Evolutionary conservation across 2,113 vertebrate genomes (phyloP).

Genomic region (Oreochromis aureus): DNA sequence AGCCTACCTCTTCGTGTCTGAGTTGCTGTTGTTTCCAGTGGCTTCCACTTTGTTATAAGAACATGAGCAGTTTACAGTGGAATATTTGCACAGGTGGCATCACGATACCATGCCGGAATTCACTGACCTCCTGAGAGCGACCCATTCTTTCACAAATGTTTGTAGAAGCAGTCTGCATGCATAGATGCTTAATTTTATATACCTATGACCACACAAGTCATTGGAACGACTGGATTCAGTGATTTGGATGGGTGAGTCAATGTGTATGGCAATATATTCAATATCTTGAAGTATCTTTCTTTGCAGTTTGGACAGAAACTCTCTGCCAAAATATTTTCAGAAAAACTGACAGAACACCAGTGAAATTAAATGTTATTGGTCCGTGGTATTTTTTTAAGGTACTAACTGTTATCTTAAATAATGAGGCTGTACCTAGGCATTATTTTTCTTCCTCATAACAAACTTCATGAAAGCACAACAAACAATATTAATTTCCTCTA

Average conservation of each 20-base stretch:
- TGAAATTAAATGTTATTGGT: background rate
- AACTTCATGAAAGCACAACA: background rate
- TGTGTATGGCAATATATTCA: background rate
- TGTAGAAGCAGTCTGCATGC: background rate
- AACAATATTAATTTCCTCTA: background rate
- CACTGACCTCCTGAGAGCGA: background rate
- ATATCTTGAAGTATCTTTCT: background rate
- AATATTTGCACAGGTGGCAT: background rate
- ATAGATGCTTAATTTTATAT: background rate
- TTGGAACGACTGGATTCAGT: background rate
- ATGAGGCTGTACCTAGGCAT: background rate
- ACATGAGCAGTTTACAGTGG: background rate
- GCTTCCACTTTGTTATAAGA: background rate
- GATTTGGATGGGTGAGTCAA: background rate
- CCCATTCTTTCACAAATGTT: background rate
- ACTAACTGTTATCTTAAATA: background rate
- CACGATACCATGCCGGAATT: background rate
- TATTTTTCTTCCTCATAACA: background rate
- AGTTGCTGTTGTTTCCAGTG: background rate
- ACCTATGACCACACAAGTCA: background rate
- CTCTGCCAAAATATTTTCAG: background rate
- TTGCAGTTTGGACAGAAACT: background rate
- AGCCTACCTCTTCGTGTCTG: background rate
- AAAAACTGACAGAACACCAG: background rate
- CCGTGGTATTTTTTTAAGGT: background rate